Evolutionary conservation across 1,140 invertebrate species (phyloP).

Genomic region (Globodera rostochiensis): DNA sequence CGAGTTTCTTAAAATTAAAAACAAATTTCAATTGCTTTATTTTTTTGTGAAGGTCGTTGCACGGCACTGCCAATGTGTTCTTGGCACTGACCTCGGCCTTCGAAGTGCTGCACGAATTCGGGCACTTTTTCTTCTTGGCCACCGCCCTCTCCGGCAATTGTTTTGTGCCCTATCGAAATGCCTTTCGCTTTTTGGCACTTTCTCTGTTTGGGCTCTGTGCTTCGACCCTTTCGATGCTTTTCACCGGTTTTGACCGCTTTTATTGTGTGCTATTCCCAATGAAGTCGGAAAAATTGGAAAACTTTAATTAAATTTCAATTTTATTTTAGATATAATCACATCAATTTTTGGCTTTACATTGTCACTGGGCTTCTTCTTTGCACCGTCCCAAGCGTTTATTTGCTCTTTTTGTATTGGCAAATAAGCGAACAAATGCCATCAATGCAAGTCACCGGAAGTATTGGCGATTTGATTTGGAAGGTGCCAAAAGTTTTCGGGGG

Average conservation of each 20-base stretch:
- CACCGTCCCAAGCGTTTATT: neutral
- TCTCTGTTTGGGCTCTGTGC: neutral
- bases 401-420: neutral
- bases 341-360: neutral
- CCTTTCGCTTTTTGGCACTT: neutral
- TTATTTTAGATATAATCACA: neutral
- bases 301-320: neutral
- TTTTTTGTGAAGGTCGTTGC: constrained; percentile 4
- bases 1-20: neutral
- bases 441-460: neutral
- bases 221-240: constrained; percentile 7
- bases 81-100: constrained; percentile 18
- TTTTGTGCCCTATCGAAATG: neutral
- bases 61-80: constrained; percentile 21
- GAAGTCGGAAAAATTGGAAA: neutral
- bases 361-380: neutral
- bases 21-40: neutral
- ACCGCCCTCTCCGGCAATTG: neutral
- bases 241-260: constrained; percentile 7
- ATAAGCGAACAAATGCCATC: neutral
- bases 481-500: neutral
- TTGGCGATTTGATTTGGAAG: neutral
- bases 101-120: constrained; percentile 11
- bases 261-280: neutral
- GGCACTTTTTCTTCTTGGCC: constrained; percentile 1